Percentiles rank a stretch among this genome's conserved stretches.
These are phyloP conservation scores for Riptortus pedestris DNA, from an alignment of 1,140 invertebrate genomes.

Conservation along the genomic window DNA sequence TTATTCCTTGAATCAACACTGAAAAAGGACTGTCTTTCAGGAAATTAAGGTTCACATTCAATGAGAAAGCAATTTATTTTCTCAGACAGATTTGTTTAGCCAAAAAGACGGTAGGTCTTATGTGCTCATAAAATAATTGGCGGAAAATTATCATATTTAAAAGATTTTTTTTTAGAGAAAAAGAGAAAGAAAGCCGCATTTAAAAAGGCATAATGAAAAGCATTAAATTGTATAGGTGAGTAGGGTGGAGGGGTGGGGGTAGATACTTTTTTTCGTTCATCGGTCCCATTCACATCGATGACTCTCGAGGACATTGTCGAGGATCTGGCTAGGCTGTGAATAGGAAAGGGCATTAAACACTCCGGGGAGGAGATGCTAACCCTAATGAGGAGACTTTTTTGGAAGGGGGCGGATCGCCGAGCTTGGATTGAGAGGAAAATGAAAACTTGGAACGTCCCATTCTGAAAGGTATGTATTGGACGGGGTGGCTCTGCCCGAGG, in stretches of 20 bases:
- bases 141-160: too few relatives aligned
- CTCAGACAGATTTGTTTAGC: too few relatives aligned
- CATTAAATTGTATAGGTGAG: neutral
- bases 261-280: neutral
- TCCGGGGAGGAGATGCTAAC: neutral
- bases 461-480: conserved; percentile 24
- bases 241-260: too few relatives aligned
- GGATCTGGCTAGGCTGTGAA: neutral
- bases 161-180: too few relatives aligned
- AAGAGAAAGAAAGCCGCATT: neutral
- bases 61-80: too few relatives aligned
- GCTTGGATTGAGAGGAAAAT: neutral
- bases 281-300: conserved; percentile 7
- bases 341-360: neutral
- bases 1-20: too few relatives aligned
- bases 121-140: too few relatives aligned
- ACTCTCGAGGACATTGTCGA: conserved; percentile 3
- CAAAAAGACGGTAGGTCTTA: too few relatives aligned
- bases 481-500: neutral
- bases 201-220: neutral
- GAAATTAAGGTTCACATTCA: too few relatives aligned
- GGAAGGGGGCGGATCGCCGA: neutral
- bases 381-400: conserved; percentile 9
- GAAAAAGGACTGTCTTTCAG: too few relatives aligned
- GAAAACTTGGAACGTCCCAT: neutral